Conservation (phyloP, 2,797 vertebrate species). For the Chiloscyllium punctatum region DNA sequence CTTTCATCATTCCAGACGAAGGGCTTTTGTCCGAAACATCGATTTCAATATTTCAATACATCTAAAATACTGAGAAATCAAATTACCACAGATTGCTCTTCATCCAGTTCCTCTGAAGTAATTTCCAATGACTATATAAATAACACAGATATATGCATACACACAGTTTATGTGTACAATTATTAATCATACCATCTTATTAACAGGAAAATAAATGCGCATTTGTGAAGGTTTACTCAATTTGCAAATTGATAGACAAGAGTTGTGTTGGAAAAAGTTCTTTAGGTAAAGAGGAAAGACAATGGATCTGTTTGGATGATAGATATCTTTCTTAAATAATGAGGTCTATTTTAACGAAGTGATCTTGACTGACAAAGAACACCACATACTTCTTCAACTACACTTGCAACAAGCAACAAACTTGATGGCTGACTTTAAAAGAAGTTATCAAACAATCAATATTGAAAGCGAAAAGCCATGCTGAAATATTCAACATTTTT, state of each 20-base stretch:
- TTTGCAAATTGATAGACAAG: background rate
- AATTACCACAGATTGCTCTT: background rate
- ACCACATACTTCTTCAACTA: background rate
- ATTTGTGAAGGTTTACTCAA: background rate
- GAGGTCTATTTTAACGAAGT: background rate
- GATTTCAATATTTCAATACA: too few relatives aligned
- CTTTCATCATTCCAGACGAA: too few relatives aligned
- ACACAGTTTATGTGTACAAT: background rate
- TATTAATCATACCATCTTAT: background rate
- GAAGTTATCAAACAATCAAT: background rate
- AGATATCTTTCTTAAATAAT: background rate
- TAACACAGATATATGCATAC: background rate
- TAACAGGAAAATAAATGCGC: background rate
- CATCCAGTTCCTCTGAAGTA: background rate
- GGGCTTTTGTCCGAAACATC: too few relatives aligned
- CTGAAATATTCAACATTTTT: too few relatives aligned
- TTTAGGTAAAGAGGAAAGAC: background rate
- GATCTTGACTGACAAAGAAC: background rate
- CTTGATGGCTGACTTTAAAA: background rate
- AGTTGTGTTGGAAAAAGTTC: background rate
- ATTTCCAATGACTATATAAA: background rate
- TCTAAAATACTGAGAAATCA: background rate
- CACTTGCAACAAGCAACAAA: background rate
- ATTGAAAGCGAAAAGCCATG: background rate
- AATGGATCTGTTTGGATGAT: background rate